phyloP scores from a whole-genome alignment of 2,888 invertebrate species.

The Lomographa bimaculata region DNA sequence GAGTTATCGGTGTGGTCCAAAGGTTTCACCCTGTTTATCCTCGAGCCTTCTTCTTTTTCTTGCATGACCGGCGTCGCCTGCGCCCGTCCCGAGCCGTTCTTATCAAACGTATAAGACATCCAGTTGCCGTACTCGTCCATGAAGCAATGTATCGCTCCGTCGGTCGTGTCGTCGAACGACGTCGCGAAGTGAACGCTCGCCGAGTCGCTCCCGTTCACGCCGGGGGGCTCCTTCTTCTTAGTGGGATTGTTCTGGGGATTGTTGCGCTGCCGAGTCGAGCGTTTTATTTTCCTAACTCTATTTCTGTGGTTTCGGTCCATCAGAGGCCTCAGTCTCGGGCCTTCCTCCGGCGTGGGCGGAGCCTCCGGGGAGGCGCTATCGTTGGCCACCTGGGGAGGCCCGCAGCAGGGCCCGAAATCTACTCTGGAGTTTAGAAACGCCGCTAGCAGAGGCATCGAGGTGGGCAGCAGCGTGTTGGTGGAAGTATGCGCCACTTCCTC shows the following conservation, averaged over 20 bases:
- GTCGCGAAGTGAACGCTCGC: slow-evolving; percentile 87
- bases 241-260: slow-evolving; percentile 58
- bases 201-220: slow-evolving; percentile 57
- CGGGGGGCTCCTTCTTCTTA: slow-evolving; percentile 57
- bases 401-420: slow-evolving; percentile 78
- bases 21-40: slow-evolving; percentile 55
- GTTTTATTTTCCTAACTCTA: slow-evolving; percentile 81
- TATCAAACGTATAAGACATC: slow-evolving; percentile 93
- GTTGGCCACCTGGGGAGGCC: slow-evolving; percentile 52
- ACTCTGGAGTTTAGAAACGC: slow-evolving; percentile 85
- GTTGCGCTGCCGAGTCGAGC: slow-evolving; percentile 78
- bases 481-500: slow-evolving; percentile 86
- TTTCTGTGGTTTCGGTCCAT: slow-evolving; percentile 79
- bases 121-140: slow-evolving; percentile 94
- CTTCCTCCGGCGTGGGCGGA: slow-evolving; percentile 57
- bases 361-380: slow-evolving; percentile 55
- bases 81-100: slow-evolving; percentile 85
- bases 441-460: slow-evolving; percentile 84
- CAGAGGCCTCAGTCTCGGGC: slow-evolving; percentile 65
- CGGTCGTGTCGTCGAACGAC: slow-evolving; percentile 91
- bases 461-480: slow-evolving; percentile 86
- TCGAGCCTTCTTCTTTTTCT: slow-evolving; percentile 59
- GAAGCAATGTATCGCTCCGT: slow-evolving; percentile 94
- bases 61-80: slow-evolving; percentile 66
- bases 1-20: slow-evolving; percentile 63